phyloP scores from a whole-genome alignment of 2,888 invertebrate genomes.

The Apodemia hepburni region DNA sequence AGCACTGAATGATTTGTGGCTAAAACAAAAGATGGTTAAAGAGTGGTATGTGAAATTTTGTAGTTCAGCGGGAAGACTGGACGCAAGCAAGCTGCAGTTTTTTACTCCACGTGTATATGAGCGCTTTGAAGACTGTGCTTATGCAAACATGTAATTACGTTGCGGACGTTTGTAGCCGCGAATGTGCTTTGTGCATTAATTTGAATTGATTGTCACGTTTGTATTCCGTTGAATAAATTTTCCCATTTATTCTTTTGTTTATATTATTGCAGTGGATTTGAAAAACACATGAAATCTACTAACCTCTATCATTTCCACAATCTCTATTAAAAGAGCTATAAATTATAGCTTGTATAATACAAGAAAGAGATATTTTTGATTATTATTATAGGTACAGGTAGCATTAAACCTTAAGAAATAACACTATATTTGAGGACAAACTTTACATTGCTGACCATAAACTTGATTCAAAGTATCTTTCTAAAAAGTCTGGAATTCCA shows the following conservation, averaged over 20 bases:
- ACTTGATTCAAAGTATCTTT: too few species aligned
- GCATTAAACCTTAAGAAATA: too few species aligned
- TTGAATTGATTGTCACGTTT: slow-evolving; percentile 1
- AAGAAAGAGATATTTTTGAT: too few species aligned
- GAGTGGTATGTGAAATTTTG: slow-evolving; percentile 56
- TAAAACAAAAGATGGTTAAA: slow-evolving; percentile 40
- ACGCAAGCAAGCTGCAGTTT: slow-evolving; percentile 47
- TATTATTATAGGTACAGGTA: too few species aligned
- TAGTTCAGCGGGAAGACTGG: slow-evolving; percentile 42
- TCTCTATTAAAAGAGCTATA: too few species aligned
- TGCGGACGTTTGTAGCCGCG: neutral
- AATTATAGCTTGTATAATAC: too few species aligned
- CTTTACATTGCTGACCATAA: too few species aligned
- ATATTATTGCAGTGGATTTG: neutral
- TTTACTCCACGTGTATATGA: slow-evolving; percentile 40
- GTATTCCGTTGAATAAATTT: neutral
- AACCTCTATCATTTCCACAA: too few species aligned
- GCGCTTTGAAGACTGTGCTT: slow-evolving; percentile 58
- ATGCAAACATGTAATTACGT: slow-evolving; percentile 41
- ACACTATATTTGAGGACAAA: too few species aligned
- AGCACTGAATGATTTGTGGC: slow-evolving; percentile 51
- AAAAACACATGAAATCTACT: neutral
- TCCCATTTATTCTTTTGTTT: neutral
- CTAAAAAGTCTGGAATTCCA: too few species aligned
- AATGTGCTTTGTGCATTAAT: neutral